Percentiles rank a stretch among this genome's conserved stretches.
phyloP scores from a whole-genome alignment of 92 coral and sea anemone species.

The Nematostella vectensis region DNA sequence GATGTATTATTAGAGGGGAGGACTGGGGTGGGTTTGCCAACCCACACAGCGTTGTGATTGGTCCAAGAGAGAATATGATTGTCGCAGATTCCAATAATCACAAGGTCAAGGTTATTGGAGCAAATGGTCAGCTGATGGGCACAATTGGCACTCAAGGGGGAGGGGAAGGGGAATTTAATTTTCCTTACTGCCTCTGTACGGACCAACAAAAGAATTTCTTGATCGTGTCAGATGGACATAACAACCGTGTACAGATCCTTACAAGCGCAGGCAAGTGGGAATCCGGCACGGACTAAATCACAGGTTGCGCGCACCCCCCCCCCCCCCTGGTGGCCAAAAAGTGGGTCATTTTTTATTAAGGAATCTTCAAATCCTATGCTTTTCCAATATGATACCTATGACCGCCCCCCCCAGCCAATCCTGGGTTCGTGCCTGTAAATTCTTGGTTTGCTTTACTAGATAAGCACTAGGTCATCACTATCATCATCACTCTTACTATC shows the following conservation, averaged over 20 bases:
- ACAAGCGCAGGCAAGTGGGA: constrained; percentile 53
- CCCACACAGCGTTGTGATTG: constrained; percentile 54
- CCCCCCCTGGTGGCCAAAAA: no score
- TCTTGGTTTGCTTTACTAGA: no score
- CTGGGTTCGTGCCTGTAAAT: no score
- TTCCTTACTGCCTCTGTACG: constrained; percentile 61
- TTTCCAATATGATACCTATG: no score
- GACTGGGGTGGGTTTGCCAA: constrained; percentile 59
- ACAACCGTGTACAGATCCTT: constrained; percentile 57
- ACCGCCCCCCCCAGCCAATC: no score
- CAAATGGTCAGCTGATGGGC: constrained; percentile 30
- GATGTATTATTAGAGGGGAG: constrained; percentile 44
- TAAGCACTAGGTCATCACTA: no score
- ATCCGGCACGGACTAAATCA: no score
- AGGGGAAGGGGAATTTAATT: constrained; percentile 44
- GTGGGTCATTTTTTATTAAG: no score
- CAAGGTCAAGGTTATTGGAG: constrained; percentile 38
- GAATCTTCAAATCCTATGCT: no score
- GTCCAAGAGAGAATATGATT: constrained; percentile 25
- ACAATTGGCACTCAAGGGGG: constrained; percentile 52
- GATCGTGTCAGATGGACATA: constrained; percentile 58
- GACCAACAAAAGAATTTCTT: constrained; percentile 30
- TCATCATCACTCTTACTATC: no score
- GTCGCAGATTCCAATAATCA: constrained; percentile 69
- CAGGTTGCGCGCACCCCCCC: no score